phyloP scores from a whole-genome alignment of 2,113 vertebrate species.

The Cynopterus brachyotis region DNA sequence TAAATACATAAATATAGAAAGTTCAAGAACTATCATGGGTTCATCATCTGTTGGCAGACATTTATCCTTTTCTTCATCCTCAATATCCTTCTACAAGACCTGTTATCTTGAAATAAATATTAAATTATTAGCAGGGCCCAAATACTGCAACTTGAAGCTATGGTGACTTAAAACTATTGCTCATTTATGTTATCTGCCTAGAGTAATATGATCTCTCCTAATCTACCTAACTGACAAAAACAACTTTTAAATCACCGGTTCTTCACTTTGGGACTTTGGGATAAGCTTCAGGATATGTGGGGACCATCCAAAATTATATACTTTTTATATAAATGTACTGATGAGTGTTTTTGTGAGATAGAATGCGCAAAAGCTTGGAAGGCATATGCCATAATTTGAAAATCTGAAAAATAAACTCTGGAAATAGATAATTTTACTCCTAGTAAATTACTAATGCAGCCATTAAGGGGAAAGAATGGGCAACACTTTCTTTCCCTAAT shows the following conservation, averaged over 20 bases:
- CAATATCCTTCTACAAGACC: background rate
- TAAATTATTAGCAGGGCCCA: background rate
- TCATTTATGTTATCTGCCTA: background rate
- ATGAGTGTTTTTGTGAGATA: background rate
- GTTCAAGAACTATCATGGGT: background rate
- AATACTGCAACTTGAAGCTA: background rate
- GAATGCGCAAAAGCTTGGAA: background rate
- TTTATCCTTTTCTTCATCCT: background rate
- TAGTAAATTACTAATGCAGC: background rate
- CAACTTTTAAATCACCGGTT: background rate
- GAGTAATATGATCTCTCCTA: background rate
- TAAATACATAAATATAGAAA: background rate
- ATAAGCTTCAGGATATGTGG: background rate
- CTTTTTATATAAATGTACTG: background rate
- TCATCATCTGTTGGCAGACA: background rate
- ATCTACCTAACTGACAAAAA: background rate
- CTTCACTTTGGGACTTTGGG: background rate
- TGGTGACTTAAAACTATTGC: background rate
- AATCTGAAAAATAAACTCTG: background rate
- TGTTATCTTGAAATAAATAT: conserved; percentile 42
- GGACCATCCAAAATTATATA: background rate
- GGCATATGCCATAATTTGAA: background rate
- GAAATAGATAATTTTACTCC: background rate
- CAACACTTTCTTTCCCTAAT: background rate
- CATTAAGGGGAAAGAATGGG: background rate